Percentiles rank a stretch among this genome's conserved stretches.
These are phyloP conservation scores for Minunthozetes semirufus DNA, from an alignment of 2,888 invertebrate genomes.

Conservation along the genomic window DNA sequence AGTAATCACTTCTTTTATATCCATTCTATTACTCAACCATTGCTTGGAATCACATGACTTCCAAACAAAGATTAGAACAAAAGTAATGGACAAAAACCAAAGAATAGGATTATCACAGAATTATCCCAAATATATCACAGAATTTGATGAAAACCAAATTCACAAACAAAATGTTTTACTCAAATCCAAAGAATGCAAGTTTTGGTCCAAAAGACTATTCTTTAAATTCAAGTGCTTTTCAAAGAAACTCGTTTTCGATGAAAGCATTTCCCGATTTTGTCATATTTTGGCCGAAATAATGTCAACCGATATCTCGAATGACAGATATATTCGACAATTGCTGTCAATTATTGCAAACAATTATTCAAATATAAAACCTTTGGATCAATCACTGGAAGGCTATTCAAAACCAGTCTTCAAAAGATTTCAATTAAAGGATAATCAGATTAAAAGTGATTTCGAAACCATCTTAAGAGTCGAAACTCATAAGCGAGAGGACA, in stretches of 20 bases:
- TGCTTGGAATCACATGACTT: not conserved
- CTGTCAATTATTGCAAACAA: too few species aligned
- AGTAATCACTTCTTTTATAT: not conserved
- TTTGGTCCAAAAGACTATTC: not conserved
- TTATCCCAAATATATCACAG: not conserved
- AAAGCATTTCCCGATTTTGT: not conserved
- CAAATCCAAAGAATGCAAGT: not conserved
- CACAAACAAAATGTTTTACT: not conserved
- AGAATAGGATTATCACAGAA: not conserved
- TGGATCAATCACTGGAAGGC: too few species aligned
- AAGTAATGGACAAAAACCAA: not conserved
- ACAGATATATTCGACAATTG: not conserved
- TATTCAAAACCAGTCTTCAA: too few species aligned
- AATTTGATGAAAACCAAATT: not conserved
- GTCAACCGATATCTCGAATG: not conserved
- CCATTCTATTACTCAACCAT: constrained; percentile 4
- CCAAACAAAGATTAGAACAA: not conserved
- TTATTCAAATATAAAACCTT: too few species aligned
- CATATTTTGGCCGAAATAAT: not conserved
- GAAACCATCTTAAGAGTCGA: too few species aligned
- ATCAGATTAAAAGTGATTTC: too few species aligned
- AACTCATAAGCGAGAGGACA: too few species aligned
- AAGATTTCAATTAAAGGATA: too few species aligned
- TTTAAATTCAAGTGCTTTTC: not conserved
- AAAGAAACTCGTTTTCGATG: not conserved